Evolutionary conservation across 1,140 invertebrate genomes (phyloP).

Genomic region (Melipona quadrifasciata): DNA sequence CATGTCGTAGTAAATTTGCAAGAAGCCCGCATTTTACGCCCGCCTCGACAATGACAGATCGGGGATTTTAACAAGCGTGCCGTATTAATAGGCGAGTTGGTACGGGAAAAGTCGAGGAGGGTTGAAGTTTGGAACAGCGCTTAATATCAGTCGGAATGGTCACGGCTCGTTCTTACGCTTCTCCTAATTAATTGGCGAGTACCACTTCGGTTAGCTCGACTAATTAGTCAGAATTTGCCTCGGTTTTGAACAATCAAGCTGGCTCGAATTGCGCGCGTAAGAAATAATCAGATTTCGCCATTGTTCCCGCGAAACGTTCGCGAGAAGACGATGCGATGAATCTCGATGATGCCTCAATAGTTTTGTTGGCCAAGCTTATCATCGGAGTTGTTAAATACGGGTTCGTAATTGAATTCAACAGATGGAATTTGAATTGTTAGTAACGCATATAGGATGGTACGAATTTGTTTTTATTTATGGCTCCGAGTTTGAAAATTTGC

Average conservation of each 20-base stretch:
- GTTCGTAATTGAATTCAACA: not conserved
- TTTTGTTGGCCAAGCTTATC: not conserved
- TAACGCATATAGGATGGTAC: too few species aligned
- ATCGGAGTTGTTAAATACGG: not conserved
- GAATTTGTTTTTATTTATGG: too few species aligned
- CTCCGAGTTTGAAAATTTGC: too few species aligned
- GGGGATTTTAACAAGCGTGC: not conserved
- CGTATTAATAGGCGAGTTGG: not conserved
- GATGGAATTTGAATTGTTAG: too few species aligned
- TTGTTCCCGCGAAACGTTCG: not conserved
- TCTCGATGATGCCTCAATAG: not conserved
- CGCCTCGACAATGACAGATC: not conserved
- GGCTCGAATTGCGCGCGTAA: not conserved
- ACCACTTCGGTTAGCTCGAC: not conserved
- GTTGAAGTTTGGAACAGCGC: not conserved
- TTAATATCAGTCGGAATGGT: constrained; percentile 10
- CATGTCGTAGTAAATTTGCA: not conserved
- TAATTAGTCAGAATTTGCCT: constrained; percentile 10
- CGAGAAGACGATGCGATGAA: not conserved
- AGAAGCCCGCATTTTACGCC: not conserved
- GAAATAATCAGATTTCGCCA: not conserved
- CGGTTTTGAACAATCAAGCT: not conserved
- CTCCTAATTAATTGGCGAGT: not conserved
- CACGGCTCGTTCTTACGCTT: not conserved
- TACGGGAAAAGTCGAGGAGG: not conserved